Evolutionary conservation across 2,888 invertebrate species (phyloP).

Genomic region (Cacoxenus indagator): DNA sequence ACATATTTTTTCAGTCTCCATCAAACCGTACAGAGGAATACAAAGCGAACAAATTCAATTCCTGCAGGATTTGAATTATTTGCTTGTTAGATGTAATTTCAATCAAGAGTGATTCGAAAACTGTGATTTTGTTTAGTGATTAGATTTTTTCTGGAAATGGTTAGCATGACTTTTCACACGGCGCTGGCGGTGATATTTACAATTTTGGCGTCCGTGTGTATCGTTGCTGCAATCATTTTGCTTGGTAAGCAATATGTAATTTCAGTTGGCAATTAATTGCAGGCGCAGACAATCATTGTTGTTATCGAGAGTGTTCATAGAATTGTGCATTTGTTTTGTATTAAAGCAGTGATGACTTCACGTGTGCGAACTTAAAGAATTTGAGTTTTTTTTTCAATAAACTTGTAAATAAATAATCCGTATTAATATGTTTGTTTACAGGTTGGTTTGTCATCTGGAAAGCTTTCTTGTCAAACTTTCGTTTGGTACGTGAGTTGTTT

Average conservation of each 20-base stretch:
- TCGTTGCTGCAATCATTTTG: conserved; percentile 74
- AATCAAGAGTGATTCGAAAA: background rate
- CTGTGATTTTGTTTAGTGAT: conserved; percentile 39
- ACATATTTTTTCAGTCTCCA: background rate
- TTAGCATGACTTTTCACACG: conserved; percentile 62
- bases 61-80: background rate
- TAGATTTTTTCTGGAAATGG: conserved; percentile 1
- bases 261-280: background rate
- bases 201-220: conserved; percentile 73
- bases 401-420: too few species aligned
- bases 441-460: conserved; percentile 95
- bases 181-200: conserved; percentile 70
- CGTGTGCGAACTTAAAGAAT: conserved; percentile 10
- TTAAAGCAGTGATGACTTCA: background rate
- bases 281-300: background rate
- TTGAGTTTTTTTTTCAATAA: conserved; percentile 23
- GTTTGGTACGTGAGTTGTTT: conserved; percentile 87
- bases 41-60: background rate
- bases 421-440: conserved; percentile 72
- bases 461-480: conserved; percentile 88
- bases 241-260: conserved; percentile 72
- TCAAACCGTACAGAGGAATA: conserved; percentile 4
- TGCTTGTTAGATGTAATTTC: background rate
- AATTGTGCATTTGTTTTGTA: too few species aligned
- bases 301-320: too few species aligned